A percentile compares a stretch with the other conserved stretches of the same genome.
These are phyloP conservation scores for Onychostoma macrolepis DNA, from an alignment of 2,113 vertebrate species.

Conservation along the genomic window DNA sequence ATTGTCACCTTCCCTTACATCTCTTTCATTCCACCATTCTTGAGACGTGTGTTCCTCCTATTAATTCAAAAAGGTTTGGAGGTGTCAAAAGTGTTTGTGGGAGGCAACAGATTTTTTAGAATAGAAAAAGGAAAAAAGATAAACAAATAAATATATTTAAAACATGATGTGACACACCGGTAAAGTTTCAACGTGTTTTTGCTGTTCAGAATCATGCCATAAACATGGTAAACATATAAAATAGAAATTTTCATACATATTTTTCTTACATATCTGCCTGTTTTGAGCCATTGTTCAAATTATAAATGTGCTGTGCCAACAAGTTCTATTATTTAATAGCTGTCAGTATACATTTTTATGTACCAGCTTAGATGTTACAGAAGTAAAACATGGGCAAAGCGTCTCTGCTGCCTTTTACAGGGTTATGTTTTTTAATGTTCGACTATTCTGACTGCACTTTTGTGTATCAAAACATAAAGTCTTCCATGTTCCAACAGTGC, in stretches of 20 bases:
- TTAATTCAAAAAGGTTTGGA: conserved; percentile 41
- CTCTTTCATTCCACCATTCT: conserved; percentile 51
- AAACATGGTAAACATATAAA: conserved; percentile 33
- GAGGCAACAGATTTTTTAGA: conserved; percentile 39
- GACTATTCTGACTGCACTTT: conserved; percentile 8
- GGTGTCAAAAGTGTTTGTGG: conserved; percentile 46
- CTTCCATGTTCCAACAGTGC: conserved; percentile 10
- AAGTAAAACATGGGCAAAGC: conserved; percentile 29
- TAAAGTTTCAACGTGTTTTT: conserved; percentile 2
- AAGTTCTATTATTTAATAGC: conserved; percentile 41
- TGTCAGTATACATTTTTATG: conserved; percentile 37
- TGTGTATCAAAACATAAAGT: conserved; percentile 1
- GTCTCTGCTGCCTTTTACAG: conserved; percentile 17
- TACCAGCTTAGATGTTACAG: conserved; percentile 30
- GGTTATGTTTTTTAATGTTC: conserved; percentile 18
- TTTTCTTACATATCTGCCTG: conserved; percentile 16
- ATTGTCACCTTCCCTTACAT: conserved; percentile 53
- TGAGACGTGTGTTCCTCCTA: conserved; percentile 44
- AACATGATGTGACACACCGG: conserved; percentile 4
- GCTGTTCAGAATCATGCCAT: conserved; percentile 21
- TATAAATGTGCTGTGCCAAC: conserved; percentile 35
- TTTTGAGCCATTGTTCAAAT: conserved; percentile 42
- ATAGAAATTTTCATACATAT: not conserved
- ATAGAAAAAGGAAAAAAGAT: conserved; percentile 24
- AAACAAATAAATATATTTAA: conserved; percentile 51